A percentile compares a stretch with the other conserved stretches of the same genome.
phyloP scores from a whole-genome alignment of 2,888 invertebrate genomes.

The Mimas tiliae region DNA sequence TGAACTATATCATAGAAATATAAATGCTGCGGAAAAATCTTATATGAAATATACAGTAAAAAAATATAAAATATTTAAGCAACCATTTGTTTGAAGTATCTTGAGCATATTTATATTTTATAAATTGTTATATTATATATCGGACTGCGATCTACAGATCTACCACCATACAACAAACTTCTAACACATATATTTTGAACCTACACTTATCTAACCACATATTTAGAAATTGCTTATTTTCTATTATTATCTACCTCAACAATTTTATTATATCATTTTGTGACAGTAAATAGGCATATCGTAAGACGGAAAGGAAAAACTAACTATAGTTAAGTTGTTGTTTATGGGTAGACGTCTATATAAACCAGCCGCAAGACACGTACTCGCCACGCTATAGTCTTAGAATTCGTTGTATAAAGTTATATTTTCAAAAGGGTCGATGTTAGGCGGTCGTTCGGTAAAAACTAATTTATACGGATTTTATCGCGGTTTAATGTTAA shows the following conservation, averaged over 20 bases:
- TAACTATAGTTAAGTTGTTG: neutral
- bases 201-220: conserved; percentile 23
- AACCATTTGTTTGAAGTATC: neutral
- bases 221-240: conserved; percentile 13
- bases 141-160: conserved; percentile 12
- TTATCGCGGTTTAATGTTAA: too few relatives aligned
- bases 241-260: neutral
- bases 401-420: too few relatives aligned
- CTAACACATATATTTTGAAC: conserved; percentile 23
- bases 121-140: neutral
- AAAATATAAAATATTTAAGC: neutral
- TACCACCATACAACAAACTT: conserved; percentile 1
- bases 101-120: conserved; percentile 20
- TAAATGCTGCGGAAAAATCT: neutral
- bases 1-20: neutral
- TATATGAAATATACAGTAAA: neutral
- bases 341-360: too few relatives aligned
- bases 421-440: too few relatives aligned
- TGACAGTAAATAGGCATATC: conserved; percentile 15
- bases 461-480: too few relatives aligned
- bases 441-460: too few relatives aligned
- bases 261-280: conserved; percentile 12
- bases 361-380: too few relatives aligned
- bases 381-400: too few relatives aligned
- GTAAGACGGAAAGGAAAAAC: neutral